A percentile compares a stretch with the other conserved stretches of the same genome.
These are phyloP conservation scores for Chaetops frenatus DNA, from an alignment of 2,113 vertebrate genomes.

Conservation along the genomic window DNA sequence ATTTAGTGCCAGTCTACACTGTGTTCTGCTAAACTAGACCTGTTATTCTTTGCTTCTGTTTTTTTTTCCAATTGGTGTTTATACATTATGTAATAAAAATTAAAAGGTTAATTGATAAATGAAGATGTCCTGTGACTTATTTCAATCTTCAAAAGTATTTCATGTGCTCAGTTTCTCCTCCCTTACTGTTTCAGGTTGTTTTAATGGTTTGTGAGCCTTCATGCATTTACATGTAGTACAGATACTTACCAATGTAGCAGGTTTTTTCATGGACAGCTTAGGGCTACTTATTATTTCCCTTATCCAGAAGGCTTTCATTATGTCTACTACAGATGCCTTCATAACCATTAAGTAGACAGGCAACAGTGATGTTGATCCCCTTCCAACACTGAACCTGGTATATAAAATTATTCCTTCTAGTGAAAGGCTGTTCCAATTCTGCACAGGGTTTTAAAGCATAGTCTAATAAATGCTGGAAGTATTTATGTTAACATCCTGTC, in stretches of 20 bases:
- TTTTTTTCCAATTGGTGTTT: not conserved
- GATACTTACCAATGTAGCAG: not conserved
- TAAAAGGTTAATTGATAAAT: not conserved
- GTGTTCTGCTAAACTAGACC: slow-evolving; percentile 10
- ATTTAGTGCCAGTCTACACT: not conserved
- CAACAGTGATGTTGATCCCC: not conserved
- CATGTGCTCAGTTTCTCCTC: not conserved
- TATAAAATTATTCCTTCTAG: not conserved
- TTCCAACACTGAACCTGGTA: not conserved
- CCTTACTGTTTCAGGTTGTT: not conserved
- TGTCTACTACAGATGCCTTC: not conserved
- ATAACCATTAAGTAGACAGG: not conserved
- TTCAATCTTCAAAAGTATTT: not conserved
- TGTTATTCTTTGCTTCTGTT: not conserved
- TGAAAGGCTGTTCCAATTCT: not conserved
- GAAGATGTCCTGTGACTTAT: not conserved
- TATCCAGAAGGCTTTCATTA: not conserved
- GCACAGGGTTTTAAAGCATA: not conserved
- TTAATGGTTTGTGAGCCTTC: not conserved
- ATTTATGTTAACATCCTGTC: not conserved
- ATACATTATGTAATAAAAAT: slow-evolving; percentile 49
- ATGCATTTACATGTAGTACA: not conserved
- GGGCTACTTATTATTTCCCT: not conserved
- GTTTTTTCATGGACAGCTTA: not conserved
- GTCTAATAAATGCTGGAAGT: not conserved